Evolutionary conservation across 2,888 invertebrate genomes (phyloP), one percentile per base, ranked within the genome.

Genomic region (Busseola fusca): DNA sequence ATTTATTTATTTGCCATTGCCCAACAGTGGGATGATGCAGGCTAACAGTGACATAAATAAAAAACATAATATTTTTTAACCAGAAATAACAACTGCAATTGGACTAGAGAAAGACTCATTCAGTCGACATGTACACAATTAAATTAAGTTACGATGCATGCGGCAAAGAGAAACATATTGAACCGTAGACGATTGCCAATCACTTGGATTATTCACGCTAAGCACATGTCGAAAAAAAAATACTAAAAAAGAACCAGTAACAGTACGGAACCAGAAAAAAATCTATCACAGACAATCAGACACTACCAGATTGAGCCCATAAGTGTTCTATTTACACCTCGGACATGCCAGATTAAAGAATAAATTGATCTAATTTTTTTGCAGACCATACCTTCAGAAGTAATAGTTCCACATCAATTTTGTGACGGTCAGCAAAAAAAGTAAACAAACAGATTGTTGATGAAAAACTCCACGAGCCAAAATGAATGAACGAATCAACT

Each of bases 361-460:
- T 69, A 76, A 73, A 80, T 79, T 79, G 72, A 52, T 72, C 68
- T 69, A 40, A 74, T 77, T 86, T 84, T 86, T 88, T 84, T 86
- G 84, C 77, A 64, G 40, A 84, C 86, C 58, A n/a, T 85, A 83
- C 84, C 82, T 74, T 74, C 81, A 83, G 83, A 88, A 88, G 87
- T 82, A 88, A 89, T 89, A 84, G 84, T 83, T 83, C 84, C 81
- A 87, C 84, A 88, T 89, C 88, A 88, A 90, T 91, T 91, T 89
- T 85, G 84, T 87, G 82, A 86, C 83, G 81, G 87, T 72, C 68
- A 87, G 80, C 86, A 93, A 94, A 94, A 94, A 93, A 90, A 80
- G 87, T 91, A 93, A 92, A 92, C 90, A 93, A 93, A 92, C 88
- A 87, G 77, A n/a, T n/a, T n/a, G n/a, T 78, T 87, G 87, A 88